phyloP scores from a whole-genome alignment of 1,140 invertebrate species.

The Trissolcus basalis region DNA sequence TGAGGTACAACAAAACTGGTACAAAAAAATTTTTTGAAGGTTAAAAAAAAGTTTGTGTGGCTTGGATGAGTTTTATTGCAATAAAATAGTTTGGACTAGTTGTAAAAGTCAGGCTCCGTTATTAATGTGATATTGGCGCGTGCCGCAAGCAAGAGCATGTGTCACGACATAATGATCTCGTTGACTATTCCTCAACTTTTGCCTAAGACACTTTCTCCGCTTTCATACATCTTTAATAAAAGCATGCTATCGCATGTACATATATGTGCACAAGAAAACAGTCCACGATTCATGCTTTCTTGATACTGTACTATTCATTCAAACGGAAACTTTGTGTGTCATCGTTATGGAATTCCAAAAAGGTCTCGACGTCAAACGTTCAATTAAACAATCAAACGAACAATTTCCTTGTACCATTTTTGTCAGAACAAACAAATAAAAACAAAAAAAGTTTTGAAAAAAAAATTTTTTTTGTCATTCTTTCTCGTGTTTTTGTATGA shows the following conservation, averaged over 20 bases:
- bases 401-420: slow-evolving; percentile 4
- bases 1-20: too few species aligned
- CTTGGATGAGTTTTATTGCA: too few species aligned
- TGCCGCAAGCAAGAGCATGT: not conserved
- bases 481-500: too few species aligned
- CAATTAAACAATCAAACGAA: too few species aligned
- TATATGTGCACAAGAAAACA: slow-evolving; percentile 55
- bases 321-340: slow-evolving; percentile 62
- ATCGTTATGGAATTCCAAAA: slow-evolving; percentile 57
- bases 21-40: too few species aligned
- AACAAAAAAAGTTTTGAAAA: not conserved
- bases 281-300: slow-evolving; percentile 57
- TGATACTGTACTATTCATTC: slow-evolving; percentile 56
- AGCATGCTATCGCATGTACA: slow-evolving; percentile 58
- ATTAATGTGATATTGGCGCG: slow-evolving; percentile 29
- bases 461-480: too few species aligned
- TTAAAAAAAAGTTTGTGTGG: too few species aligned
- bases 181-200: slow-evolving; percentile 57
- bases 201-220: slow-evolving; percentile 51
- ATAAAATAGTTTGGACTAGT: too few species aligned
- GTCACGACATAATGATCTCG: slow-evolving; percentile 37
- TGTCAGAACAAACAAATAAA: too few species aligned
- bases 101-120: too few species aligned
- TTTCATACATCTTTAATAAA: slow-evolving; percentile 57
- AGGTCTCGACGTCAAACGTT: too few species aligned